Conservation (phyloP, 92 coral and sea anemone genomes). For the Nematostella vectensis region DNA sequence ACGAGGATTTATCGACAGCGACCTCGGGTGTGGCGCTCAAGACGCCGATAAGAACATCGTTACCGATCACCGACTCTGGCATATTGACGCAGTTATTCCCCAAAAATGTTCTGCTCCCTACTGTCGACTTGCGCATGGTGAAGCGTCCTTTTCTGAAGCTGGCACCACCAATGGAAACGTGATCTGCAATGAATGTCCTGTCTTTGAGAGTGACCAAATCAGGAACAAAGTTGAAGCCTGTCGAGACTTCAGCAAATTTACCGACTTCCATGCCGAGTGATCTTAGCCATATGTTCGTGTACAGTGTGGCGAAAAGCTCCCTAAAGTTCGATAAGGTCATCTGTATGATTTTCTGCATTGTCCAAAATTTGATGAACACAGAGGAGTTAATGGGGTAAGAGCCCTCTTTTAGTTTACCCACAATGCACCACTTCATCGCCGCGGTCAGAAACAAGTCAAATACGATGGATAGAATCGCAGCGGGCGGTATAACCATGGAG, state of each 20-base stretch:
- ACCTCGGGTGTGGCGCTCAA: slow-evolving; percentile 10
- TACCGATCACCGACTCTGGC: slow-evolving; percentile 4
- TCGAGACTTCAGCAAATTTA: neutral
- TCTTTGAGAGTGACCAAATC: slow-evolving; percentile 6
- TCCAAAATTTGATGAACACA: slow-evolving; percentile 3
- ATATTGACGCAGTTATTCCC: slow-evolving; percentile 4
- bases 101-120: slow-evolving; percentile 8
- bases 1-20: slow-evolving; percentile 3
- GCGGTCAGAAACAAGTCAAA: slow-evolving; percentile 1
- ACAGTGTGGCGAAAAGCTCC: slow-evolving; percentile 10
- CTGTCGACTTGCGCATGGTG: neutral
- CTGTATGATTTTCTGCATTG: slow-evolving; percentile 2
- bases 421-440: slow-evolving; percentile 4
- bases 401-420: slow-evolving; percentile 4
- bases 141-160: slow-evolving; percentile 1
- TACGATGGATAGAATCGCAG: neutral
- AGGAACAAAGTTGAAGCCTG: slow-evolving; percentile 10
- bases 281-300: slow-evolving; percentile 11
- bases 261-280: slow-evolving; percentile 9
- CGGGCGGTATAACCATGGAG: slow-evolving; percentile 7
- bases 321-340: neutral
- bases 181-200: slow-evolving; percentile 9
- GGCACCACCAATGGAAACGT: slow-evolving; percentile 12
- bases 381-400: slow-evolving; percentile 8
- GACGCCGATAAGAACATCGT: slow-evolving; percentile 7